Conservation (phyloP, 2,888 invertebrate species). For the Drosophila fulvimacula region DNA sequence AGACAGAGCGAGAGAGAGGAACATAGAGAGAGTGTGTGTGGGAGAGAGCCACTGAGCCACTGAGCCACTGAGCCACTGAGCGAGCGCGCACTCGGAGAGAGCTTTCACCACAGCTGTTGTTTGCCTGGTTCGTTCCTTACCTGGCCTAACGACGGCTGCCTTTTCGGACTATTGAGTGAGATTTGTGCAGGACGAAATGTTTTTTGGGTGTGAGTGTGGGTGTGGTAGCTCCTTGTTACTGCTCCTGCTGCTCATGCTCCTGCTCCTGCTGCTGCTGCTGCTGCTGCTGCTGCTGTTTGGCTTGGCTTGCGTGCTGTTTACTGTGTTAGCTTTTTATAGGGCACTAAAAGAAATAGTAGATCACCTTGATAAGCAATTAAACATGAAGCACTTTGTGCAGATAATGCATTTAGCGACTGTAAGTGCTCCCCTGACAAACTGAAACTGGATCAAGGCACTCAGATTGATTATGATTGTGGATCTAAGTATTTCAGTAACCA, state of each 20-base stretch:
- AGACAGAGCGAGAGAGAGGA: conserved; percentile 19
- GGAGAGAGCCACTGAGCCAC: no score
- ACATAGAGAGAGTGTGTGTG: neutral
- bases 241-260: conserved; percentile 16
- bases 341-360: conserved; percentile 62
- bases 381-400: conserved; percentile 37
- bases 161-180: conserved; percentile 78
- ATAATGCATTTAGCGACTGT: neutral
- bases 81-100: conserved; percentile 11
- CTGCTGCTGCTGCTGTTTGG: conserved; percentile 8
- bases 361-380: conserved; percentile 56
- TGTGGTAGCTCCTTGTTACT: conserved; percentile 40
- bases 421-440: neutral
- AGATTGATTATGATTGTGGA: neutral
- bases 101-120: conserved; percentile 56
- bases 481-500: neutral
- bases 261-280: neutral
- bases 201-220: conserved; percentile 41
- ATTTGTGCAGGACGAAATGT: conserved; percentile 27
- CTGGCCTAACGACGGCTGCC: conserved; percentile 48
- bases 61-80: no score
- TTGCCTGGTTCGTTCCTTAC: conserved; percentile 50
- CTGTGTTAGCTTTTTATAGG: conserved; percentile 58
- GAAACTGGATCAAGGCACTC: neutral
- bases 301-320: conserved; percentile 58